Evolutionary conservation across 2,113 vertebrate genomes (phyloP).

Genomic region (Climacteris rufus): DNA sequence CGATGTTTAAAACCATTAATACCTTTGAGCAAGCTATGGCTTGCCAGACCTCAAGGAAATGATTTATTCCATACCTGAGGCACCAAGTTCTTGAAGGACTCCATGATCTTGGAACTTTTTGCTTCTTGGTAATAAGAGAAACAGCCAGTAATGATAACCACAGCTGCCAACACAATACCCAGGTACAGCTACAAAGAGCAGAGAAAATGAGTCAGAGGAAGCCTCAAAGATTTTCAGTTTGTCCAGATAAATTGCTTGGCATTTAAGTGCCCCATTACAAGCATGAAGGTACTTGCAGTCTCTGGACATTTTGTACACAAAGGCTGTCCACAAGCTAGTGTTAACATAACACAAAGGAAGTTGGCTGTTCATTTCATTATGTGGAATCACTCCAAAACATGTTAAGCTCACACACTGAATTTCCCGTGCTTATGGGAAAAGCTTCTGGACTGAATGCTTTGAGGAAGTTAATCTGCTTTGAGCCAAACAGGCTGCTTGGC

Average conservation of each 20-base stretch:
- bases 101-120: slow-evolving; percentile 99
- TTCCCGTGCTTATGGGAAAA: slow-evolving; percentile 3
- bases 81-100: slow-evolving; percentile 98
- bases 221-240: not conserved
- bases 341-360: slow-evolving; percentile 21
- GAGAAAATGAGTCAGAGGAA: slow-evolving; percentile 5
- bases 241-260: not conserved
- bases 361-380: slow-evolving; percentile 1
- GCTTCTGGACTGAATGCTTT: not conserved
- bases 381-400: slow-evolving; percentile 19
- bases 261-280: not conserved
- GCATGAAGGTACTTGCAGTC: not conserved
- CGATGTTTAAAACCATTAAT: not conserved
- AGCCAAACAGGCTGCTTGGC: not conserved
- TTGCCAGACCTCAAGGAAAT: not conserved
- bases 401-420: not conserved
- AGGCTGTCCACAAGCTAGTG: not conserved
- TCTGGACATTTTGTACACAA: not conserved
- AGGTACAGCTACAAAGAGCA: slow-evolving; percentile 83
- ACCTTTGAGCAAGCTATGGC: not conserved
- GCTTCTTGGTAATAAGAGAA: slow-evolving; percentile 98
- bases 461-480: slow-evolving; percentile 4
- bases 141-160: slow-evolving; percentile 96
- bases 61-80: slow-evolving; percentile 82
- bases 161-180: slow-evolving; percentile 88